Conservation (phyloP, 2,113 vertebrate species). For the Stercorarius parasiticus region DNA sequence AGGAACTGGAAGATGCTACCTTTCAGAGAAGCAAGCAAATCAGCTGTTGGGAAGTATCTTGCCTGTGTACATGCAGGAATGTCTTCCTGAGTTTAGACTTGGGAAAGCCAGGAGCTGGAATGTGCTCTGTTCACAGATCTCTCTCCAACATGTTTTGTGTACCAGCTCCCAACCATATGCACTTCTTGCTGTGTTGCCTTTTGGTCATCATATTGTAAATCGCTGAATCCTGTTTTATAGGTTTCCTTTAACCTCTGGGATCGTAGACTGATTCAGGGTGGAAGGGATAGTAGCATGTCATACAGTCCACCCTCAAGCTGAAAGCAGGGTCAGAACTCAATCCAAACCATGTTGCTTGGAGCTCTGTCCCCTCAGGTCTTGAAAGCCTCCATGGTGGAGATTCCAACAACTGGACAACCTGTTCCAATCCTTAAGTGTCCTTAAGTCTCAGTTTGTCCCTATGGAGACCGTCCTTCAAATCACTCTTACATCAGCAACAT, state of each 20-base stretch:
- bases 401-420: neutral
- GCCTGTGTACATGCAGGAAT: neutral
- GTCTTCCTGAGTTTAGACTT: neutral
- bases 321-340: neutral
- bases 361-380: neutral
- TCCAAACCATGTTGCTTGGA: neutral
- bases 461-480: neutral
- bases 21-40: neutral
- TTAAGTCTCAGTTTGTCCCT: neutral
- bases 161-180: neutral
- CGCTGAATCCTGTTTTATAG: neutral
- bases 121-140: neutral
- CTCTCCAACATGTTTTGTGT: neutral
- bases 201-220: neutral
- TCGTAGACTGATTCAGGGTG: neutral
- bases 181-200: neutral
- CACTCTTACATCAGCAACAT: neutral
- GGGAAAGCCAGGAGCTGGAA: neutral
- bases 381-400: neutral
- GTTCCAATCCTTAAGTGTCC: neutral
- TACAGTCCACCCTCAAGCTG: neutral
- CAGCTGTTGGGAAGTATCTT: neutral
- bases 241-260: neutral
- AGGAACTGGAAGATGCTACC: neutral
- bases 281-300: neutral